Evolutionary conservation across 1,140 invertebrate species (phyloP).

Genomic region (Drosophila ercepeae): DNA sequence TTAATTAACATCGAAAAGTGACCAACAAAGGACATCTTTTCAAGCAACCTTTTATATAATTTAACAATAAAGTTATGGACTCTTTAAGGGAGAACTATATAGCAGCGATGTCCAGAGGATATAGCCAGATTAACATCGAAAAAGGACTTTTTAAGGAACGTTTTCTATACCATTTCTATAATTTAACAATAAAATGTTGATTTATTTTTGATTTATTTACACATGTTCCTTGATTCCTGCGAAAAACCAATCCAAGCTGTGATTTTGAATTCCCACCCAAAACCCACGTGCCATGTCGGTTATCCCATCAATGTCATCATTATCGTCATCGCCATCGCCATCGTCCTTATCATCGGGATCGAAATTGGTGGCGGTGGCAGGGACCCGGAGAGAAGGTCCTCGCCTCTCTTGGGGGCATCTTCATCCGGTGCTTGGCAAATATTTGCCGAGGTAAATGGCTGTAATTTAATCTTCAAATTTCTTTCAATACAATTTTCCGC

Average conservation of each 20-base stretch:
- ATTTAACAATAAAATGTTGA: conserved; percentile 36
- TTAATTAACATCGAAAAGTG: conserved; percentile 17
- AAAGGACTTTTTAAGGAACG: no score
- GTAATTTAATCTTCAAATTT: conserved; percentile 52
- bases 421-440: conserved; percentile 37
- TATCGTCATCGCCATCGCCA: conserved; percentile 16
- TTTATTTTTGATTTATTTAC: conserved; percentile 42
- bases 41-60: neutral
- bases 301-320: conserved; percentile 49
- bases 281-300: conserved; percentile 39
- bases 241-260: conserved; percentile 20
- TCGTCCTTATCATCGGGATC: conserved; percentile 5
- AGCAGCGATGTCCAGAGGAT: no score
- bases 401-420: conserved; percentile 28
- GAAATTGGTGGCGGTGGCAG: no score
- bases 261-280: conserved; percentile 45
- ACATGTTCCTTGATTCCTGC: conserved; percentile 11
- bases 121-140: no score
- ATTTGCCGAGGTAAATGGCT: conserved; percentile 51
- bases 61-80: no score
- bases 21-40: no score
- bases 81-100: no score
- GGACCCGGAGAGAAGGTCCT: neutral
- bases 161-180: no score
- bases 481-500: conserved; percentile 43